Conservation (phyloP, 2,888 invertebrate genomes). For the Ceriagrion tenellum region DNA sequence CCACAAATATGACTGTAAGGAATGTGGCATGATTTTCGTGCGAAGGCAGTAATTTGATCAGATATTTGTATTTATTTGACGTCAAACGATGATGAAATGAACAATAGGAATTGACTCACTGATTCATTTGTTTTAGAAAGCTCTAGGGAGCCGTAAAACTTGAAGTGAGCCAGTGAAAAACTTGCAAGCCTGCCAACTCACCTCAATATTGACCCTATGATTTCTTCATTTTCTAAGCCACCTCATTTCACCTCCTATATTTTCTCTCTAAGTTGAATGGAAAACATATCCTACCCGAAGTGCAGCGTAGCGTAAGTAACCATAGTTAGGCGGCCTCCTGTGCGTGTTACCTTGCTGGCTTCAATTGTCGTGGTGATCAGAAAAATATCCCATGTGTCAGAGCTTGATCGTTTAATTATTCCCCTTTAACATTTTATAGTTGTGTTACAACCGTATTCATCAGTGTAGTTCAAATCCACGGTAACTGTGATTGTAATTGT, state of each 20-base stretch:
- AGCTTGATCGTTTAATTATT: too few species aligned
- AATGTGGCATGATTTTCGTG: too few species aligned
- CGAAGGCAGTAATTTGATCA: background rate
- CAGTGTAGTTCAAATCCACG: too few species aligned
- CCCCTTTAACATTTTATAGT: too few species aligned
- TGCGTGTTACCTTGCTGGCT: too few species aligned
- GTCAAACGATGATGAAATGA: background rate
- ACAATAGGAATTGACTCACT: background rate
- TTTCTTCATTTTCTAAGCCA: slow-evolving; percentile 14
- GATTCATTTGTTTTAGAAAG: background rate
- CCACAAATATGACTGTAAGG: too few species aligned
- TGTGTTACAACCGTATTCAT: too few species aligned
- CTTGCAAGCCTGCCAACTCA: background rate
- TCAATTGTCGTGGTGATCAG: too few species aligned
- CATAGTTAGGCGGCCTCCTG: too few species aligned
- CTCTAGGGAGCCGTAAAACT: background rate
- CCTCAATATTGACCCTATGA: background rate
- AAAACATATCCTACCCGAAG: background rate
- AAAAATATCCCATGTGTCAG: too few species aligned
- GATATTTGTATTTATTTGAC: background rate
- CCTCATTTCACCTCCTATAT: background rate
- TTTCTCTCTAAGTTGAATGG: background rate
- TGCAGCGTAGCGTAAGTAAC: too few species aligned
- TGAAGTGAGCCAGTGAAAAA: slow-evolving; percentile 19
- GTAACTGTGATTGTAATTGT: too few species aligned